Conservation (phyloP, 2,797 vertebrate genomes). For the Chloroceryle amazona region DNA sequence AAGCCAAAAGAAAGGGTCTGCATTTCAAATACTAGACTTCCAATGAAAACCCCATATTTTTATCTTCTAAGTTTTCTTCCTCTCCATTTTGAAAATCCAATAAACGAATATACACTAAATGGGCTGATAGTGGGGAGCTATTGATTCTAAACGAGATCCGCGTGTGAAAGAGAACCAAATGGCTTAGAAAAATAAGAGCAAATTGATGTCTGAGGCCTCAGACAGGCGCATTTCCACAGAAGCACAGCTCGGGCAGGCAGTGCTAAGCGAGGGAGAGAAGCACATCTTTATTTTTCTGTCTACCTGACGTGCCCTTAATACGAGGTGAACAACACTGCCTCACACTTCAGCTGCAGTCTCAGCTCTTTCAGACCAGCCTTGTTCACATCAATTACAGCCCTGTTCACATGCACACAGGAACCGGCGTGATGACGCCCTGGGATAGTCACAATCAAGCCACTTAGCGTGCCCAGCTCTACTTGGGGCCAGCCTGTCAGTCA, state of each 20-base stretch:
- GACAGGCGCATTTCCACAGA: not conserved
- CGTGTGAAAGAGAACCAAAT: not conserved
- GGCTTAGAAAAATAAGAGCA: slow-evolving; percentile 13
- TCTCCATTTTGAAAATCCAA: slow-evolving; percentile 35
- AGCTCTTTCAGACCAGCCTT: not conserved
- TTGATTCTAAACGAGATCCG: slow-evolving; percentile 28
- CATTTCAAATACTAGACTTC: not conserved
- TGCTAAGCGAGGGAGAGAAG: not conserved
- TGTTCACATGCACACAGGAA: not conserved
- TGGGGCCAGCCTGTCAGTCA: not conserved
- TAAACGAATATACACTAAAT: slow-evolving; percentile 9
- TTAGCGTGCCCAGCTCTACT: not conserved
- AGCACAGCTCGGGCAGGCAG: not conserved
- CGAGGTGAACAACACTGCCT: not conserved
- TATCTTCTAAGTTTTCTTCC: not conserved
- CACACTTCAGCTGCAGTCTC: not conserved
- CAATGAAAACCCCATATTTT: not conserved
- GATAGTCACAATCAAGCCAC: not conserved
- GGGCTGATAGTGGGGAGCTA: slow-evolving; percentile 9
- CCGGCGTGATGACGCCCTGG: not conserved
- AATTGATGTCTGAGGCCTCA: slow-evolving; percentile 19
- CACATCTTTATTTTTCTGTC: not conserved
- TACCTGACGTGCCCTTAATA: not conserved
- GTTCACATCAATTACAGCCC: not conserved
- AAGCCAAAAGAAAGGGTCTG: not conserved